Base-by-base conservation (phyloP, 2,888 invertebrate species). In the Callinectes sapidus region DNA sequence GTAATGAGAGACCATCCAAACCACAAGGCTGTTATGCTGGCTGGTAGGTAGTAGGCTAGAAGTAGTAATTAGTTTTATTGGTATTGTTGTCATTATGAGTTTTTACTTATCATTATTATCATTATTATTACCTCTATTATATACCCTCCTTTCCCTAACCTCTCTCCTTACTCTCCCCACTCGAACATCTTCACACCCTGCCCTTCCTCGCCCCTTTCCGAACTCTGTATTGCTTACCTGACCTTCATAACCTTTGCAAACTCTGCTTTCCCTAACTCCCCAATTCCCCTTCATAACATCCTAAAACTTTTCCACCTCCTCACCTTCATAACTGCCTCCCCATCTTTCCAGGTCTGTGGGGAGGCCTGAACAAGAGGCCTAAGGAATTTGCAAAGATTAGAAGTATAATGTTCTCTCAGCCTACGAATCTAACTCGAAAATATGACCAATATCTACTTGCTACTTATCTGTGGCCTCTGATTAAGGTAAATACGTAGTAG, bases 1-100 rank as follows among this genome's bases (percentile, higher is more conserved):
- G 90, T 92, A 13, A 94, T 95, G 90, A 91, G 94, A 39, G 95
- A 95, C 55, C 94, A 94, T 89, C 93, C 92, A 1, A 35, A 89
- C 89, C 94, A 94, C 91, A 92, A 91, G 77, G 94, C 91, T 8
- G 81, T 89, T 13, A 90, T 94, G 61, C 81, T 94, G 32, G 94
- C 94, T 35, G 94, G 94, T 93, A n/a, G 2, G 48, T 48, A 48
- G 48, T 48, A 48, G 48, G 10, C 0, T 48, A 48, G 48, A 8
- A 48, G 48, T 48, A 48, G 48, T 48, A 48, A 81, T 81, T 28
- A 81, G 28, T 28, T 16, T 81, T 32, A 35, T 81, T 16, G 18
- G 13, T 35, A 35, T 32, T 16, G 32, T 35, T n/a, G 14, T 28
- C n/a, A 55, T 55, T 55, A 55, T 55, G 2, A 55, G 10, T 55